Conservation (phyloP, 2,113 vertebrate species). For the Cichladusa arquata region DNA sequence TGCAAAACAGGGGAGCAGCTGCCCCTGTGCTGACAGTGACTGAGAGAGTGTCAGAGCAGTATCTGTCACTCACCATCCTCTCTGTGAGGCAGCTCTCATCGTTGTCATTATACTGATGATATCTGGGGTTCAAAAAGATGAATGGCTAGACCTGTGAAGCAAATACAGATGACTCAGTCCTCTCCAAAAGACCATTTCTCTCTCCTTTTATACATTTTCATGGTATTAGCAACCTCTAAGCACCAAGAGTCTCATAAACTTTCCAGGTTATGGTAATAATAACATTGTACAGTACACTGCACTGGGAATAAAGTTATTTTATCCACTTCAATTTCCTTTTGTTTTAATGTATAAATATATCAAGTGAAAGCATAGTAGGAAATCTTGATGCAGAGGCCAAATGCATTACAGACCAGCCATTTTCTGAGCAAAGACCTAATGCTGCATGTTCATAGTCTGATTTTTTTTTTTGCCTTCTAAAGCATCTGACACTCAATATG, state of each 20-base stretch:
- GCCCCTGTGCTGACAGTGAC: neutral
- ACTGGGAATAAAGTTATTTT: constrained; percentile 62
- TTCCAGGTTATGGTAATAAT: constrained; percentile 47
- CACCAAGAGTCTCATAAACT: constrained; percentile 48
- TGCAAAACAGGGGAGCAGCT: neutral
- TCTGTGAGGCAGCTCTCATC: neutral
- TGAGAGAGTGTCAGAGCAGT: neutral
- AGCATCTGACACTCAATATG: neutral
- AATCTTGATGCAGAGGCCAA: constrained; percentile 17
- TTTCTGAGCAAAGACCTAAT: neutral
- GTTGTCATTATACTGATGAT: neutral
- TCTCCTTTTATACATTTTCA: constrained; percentile 29
- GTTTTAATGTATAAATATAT: constrained; percentile 54
- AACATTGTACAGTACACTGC: constrained; percentile 27
- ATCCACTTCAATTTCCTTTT: constrained; percentile 51
- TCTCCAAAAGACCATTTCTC: neutral
- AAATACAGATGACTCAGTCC: neutral
- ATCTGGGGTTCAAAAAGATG: neutral
- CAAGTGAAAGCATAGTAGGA: constrained; percentile 1
- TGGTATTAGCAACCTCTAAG: constrained; percentile 24
- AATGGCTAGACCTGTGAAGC: neutral
- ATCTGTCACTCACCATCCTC: neutral
- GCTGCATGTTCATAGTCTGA: neutral
- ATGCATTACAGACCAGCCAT: neutral
- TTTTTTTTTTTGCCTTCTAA: neutral